These are phyloP conservation scores for Acanthochromis polyacanthus DNA, from an alignment of 2,113 vertebrate species.

Conservation along the genomic window DNA sequence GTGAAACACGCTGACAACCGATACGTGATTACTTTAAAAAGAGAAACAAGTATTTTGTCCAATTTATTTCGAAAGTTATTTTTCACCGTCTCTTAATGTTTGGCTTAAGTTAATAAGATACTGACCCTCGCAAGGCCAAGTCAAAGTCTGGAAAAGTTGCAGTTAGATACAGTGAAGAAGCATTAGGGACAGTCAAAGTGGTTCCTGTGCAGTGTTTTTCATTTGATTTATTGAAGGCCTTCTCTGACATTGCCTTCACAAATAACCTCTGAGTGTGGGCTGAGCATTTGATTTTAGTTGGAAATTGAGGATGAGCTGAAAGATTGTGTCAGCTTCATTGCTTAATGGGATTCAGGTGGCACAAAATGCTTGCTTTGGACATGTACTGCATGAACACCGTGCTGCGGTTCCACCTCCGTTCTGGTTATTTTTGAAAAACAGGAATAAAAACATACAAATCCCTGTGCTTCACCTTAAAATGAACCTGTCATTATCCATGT, in stretches of 20 bases:
- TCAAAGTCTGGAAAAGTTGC: too few relatives aligned
- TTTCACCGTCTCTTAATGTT: not conserved
- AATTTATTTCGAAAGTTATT: not conserved
- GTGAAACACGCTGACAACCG: not conserved
- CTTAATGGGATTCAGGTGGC: not conserved
- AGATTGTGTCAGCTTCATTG: not conserved
- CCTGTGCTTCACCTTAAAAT: too few relatives aligned
- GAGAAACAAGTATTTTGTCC: not conserved
- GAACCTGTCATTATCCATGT: too few relatives aligned
- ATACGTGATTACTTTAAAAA: not conserved
- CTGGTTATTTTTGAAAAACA: too few relatives aligned
- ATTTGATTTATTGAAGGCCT: not conserved
- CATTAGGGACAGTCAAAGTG: not conserved
- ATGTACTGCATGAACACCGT: too few relatives aligned
- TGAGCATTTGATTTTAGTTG: not conserved
- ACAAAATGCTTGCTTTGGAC: too few relatives aligned
- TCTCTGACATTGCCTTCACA: not conserved
- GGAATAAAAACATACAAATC: too few relatives aligned
- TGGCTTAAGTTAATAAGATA: not conserved
- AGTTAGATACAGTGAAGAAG: too few relatives aligned
- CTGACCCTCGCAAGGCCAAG: not conserved
- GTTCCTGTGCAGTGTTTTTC: not conserved
- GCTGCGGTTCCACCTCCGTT: too few relatives aligned
- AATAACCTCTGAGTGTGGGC: not conserved
- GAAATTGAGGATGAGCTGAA: not conserved